A percentile compares a stretch with the other conserved stretches of the same genome.
These are phyloP conservation scores for Condylura cristata DNA, from an alignment of 2,113 vertebrate species.

Conservation along the genomic window DNA sequence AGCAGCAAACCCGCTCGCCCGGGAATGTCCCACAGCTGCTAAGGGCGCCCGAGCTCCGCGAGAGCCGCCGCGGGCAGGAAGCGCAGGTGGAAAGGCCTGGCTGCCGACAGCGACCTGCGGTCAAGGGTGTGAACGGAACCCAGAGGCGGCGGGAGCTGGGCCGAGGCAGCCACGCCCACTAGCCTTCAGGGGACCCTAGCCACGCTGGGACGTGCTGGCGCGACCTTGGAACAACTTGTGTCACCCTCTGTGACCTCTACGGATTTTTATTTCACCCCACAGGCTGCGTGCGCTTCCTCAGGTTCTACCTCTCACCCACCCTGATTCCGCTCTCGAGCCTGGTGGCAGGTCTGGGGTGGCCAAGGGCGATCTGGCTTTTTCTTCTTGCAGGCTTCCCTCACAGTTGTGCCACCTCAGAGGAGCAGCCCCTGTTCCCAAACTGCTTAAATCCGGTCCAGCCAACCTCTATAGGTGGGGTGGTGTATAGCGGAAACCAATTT, in stretches of 20 bases:
- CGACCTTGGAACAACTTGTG: neutral
- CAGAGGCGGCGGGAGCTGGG: neutral
- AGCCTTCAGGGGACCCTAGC: neutral
- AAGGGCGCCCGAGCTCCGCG: no score
- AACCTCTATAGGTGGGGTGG: no score
- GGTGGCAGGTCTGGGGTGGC: rapidly evolving
- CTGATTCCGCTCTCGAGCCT: neutral
- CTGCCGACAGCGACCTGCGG: no score
- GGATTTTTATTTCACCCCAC: neutral
- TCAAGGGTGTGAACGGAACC: neutral
- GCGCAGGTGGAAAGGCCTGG: neutral
- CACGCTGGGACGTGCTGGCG: neutral
- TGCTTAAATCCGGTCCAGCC: neutral
- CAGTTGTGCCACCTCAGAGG: neutral
- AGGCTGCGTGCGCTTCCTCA: neutral
- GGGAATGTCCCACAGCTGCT: neutral
- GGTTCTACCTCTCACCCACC: neutral
- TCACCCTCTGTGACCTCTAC: neutral
- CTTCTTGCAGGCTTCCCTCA: neutral
- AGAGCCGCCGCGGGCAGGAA: rapidly evolving
- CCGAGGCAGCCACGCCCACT: neutral
- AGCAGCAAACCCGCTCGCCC: neutral
- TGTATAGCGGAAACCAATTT: neutral
- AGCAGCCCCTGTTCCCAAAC: neutral
- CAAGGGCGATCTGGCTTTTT: neutral